These are phyloP conservation scores for Latrodectus hesperus DNA, from an alignment of 2,888 invertebrate genomes.

Conservation along the genomic window DNA sequence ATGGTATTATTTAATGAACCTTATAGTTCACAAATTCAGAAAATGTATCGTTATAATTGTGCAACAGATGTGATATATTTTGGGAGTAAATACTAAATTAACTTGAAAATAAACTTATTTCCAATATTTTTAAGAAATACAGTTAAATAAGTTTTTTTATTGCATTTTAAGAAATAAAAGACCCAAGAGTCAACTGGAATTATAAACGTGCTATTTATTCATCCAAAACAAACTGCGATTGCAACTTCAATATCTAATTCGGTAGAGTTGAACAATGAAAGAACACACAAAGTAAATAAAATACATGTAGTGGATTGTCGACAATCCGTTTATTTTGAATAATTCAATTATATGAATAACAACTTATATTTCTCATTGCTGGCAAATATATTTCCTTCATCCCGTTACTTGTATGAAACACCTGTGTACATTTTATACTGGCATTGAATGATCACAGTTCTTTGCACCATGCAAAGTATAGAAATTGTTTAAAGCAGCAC, in stretches of 20 bases:
- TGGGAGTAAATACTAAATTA: too few species aligned
- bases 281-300: slow-evolving; percentile 51
- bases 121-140: too few species aligned
- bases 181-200: slow-evolving; percentile 23
- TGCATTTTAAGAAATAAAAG: too few species aligned
- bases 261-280: slow-evolving; percentile 47
- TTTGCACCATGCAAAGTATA: slow-evolving; percentile 66
- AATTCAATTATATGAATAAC: slow-evolving; percentile 24
- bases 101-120: too few species aligned
- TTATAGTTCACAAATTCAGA: too few species aligned
- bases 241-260: slow-evolving; percentile 58
- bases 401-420: slow-evolving; percentile 31
- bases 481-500: slow-evolving; percentile 50
- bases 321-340: slow-evolving; percentile 60
- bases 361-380: slow-evolving; percentile 19
- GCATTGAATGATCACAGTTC: slow-evolving; percentile 67
- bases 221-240: slow-evolving; percentile 63
- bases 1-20: too few species aligned
- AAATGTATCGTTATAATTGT: too few species aligned
- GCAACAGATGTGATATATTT: too few species aligned
- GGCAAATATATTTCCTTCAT: not conserved
- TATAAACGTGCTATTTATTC: slow-evolving; percentile 66
- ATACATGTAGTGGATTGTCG: slow-evolving; percentile 51
- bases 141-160: too few species aligned
- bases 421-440: slow-evolving; percentile 59